Evolutionary conservation across 2,113 vertebrate species (phyloP), one percentile per base, ranked within the genome.

Genomic region (Butorides virescens): DNA sequence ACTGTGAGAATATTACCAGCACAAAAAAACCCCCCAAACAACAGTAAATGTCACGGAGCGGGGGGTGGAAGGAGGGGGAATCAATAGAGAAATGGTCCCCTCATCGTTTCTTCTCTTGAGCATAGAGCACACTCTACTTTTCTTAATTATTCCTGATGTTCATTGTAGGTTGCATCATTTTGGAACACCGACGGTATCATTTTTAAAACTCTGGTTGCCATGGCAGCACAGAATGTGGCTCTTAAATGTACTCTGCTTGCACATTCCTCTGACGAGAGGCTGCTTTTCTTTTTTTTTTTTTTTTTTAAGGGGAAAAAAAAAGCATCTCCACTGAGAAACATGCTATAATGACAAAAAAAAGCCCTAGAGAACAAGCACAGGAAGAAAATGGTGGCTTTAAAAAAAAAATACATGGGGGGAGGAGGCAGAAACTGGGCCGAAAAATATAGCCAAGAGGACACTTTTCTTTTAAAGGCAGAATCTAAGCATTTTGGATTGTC

Each of bases 141-240:
- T 86, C 92, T 95, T 96, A 96, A 96, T 95, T 94, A 93, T 95
- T 96, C 93, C 97, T 96, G 92, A 97, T 96, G 92, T 97, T 97
- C 97, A 89, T 97, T 96, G 96, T 90, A 96, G 93, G 96, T 96
- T 96, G 94, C 94, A 95, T 97, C 95, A 97, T 96, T 97, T 96
- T 96, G 94, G 94, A 98, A 96, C 91, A 95, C 80, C 61, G 52
- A 97, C 27, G 30, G 88, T 96, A 97, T 97, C 95, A 97, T 97
- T 98, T 97, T 97, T 96, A 95, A 97, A 98, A 98, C 95, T 97
- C 95, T 88, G 36, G 97, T 98, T 98, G 93, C 97, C 94, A 97
- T 97, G 95, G 96, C 94, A 98, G 96, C 97, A 97, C 93, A 96
- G 88, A 93, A 78, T 92, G 96, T 96, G 96, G 95, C 96, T 97